Conservation (phyloP, 2,888 invertebrate species). For the Drosophila peninsularis region DNA sequence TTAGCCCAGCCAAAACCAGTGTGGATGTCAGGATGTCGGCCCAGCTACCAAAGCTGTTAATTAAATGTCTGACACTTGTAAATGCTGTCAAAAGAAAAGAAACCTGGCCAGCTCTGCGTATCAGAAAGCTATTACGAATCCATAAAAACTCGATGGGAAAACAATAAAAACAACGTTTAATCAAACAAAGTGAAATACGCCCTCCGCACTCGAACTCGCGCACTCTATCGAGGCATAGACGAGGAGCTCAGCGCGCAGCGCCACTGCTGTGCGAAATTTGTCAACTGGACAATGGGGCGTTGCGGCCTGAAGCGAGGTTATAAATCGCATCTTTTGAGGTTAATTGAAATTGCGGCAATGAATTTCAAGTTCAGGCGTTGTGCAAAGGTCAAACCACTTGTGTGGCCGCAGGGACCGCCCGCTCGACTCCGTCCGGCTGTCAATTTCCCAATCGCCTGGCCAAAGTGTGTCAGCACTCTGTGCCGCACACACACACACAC, state of each 20-base stretch:
- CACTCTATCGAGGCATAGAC: slow-evolving; percentile 44
- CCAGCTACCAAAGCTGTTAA: slow-evolving; percentile 53
- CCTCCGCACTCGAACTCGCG: slow-evolving; percentile 20
- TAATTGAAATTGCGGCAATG: slow-evolving; percentile 65
- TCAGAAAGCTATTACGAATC: slow-evolving; percentile 30
- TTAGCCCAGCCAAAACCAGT: slow-evolving; percentile 47
- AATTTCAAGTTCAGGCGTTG: slow-evolving; percentile 62
- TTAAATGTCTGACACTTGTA: slow-evolving; percentile 59
- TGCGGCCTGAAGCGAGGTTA: slow-evolving; percentile 41
- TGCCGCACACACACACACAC: slow-evolving; percentile 13
- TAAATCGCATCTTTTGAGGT: slow-evolving; percentile 52
- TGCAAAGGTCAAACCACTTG: slow-evolving; percentile 79
- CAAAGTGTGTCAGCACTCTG: slow-evolving; percentile 77
- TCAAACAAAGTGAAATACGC: slow-evolving; percentile 28
- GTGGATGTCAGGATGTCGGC: slow-evolving; percentile 64
- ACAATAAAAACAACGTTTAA: slow-evolving; percentile 28
- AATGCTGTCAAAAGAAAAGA: slow-evolving; percentile 26
- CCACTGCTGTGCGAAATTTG: slow-evolving; percentile 53
- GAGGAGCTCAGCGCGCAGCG: slow-evolving; percentile 4
- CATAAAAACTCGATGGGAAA: slow-evolving; percentile 5
- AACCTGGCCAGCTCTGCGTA: slow-evolving; percentile 6
- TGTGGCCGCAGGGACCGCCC: slow-evolving; percentile 61
- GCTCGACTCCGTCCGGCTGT: slow-evolving; percentile 24
- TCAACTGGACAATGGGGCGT: slow-evolving; percentile 45
- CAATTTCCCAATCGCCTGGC: slow-evolving; percentile 63